phyloP scores from a whole-genome alignment of 2,888 invertebrate species.

The Lepidocyrtinus sp. region DNA sequence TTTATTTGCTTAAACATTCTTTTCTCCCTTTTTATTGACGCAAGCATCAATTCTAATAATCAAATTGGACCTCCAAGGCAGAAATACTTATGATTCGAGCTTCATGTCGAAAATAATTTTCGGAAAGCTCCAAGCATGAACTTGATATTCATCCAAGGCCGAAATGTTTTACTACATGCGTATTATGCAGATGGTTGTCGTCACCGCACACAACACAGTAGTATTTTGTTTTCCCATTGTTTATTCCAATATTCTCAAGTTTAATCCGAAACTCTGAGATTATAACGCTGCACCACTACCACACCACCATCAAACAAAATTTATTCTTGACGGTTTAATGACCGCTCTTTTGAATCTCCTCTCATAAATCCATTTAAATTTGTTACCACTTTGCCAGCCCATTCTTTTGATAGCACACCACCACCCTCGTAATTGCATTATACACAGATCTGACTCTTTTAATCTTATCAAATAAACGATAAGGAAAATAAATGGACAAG shows the following conservation, averaged over 20 bases:
- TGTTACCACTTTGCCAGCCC: not conserved
- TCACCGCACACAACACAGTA: not conserved
- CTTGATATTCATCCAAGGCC: not conserved
- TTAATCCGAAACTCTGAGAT: not conserved
- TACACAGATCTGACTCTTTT: not conserved
- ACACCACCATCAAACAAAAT: conserved; percentile 21
- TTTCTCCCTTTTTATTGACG: too few relatives aligned
- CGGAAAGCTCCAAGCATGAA: too few relatives aligned
- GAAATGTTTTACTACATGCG: not conserved
- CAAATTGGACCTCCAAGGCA: too few relatives aligned
- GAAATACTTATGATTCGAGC: too few relatives aligned
- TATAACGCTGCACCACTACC: not conserved
- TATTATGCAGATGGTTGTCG: not conserved
- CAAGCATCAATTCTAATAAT: too few relatives aligned
- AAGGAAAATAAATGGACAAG: not conserved
- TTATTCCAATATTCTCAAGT: not conserved
- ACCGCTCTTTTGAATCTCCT: not conserved
- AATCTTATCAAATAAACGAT: not conserved
- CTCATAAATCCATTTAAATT: conserved; percentile 50
- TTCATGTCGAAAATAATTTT: too few relatives aligned
- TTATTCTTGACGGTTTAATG: conserved; percentile 40
- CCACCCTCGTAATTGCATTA: not conserved
- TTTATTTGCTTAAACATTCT: too few relatives aligned
- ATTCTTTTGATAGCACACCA: not conserved
- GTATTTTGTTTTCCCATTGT: not conserved